Percentiles rank a stretch among this genome's conserved stretches.
phyloP scores from a whole-genome alignment of 23 tunicate genomes.

The Halocynthia roretzi region DNA sequence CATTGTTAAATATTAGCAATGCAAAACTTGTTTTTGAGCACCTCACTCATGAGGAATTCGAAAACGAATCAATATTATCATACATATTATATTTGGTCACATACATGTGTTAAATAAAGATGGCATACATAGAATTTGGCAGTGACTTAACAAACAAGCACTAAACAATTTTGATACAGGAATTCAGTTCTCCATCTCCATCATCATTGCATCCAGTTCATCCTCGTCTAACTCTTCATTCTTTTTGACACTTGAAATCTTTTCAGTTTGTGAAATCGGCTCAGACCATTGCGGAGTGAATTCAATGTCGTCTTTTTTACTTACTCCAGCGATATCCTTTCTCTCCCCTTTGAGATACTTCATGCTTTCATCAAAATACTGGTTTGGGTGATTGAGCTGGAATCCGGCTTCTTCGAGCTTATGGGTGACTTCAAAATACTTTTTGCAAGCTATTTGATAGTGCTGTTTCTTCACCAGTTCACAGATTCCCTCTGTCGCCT shows the following conservation, averaged over 20 bases:
- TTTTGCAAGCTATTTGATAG: constrained; percentile 87
- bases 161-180: no score
- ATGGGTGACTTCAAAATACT: constrained; percentile 80
- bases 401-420: constrained; percentile 56
- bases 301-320: constrained; percentile 15
- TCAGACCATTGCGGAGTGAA: constrained; percentile 47
- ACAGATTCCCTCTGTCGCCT: constrained; percentile 65
- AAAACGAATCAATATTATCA: no score
- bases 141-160: no score
- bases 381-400: constrained; percentile 90
- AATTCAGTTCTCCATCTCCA: neutral
- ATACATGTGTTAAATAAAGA: no score
- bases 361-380: constrained; percentile 89
- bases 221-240: neutral
- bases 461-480: constrained; percentile 72
- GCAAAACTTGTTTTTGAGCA: no score
- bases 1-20: no score
- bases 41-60: no score
- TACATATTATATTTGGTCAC: no score
- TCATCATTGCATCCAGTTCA: constrained; percentile 24
- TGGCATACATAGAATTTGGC: no score
- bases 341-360: constrained; percentile 50
- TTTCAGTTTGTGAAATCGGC: constrained; percentile 3
- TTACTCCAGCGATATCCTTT: neutral
- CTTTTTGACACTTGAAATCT: neutral